phyloP scores from a whole-genome alignment of 1,140 invertebrate species.

The Bombus difficillimus region DNA sequence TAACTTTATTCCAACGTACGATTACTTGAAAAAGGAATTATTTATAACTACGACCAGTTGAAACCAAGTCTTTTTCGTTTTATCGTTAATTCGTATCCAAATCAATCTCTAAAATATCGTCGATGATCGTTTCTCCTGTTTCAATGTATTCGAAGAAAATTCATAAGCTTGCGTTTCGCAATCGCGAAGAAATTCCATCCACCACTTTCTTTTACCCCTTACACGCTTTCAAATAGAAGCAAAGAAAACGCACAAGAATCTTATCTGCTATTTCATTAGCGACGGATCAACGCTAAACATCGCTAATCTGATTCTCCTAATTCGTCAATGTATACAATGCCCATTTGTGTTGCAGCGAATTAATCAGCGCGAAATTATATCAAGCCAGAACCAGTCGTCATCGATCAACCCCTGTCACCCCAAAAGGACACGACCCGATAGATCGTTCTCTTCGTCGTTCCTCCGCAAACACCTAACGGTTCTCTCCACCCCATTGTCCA shows the following conservation, averaged over 20 bases:
- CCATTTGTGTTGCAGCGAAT: background rate
- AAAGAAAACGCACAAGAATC: no score
- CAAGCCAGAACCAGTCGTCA: background rate
- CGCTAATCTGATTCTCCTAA: background rate
- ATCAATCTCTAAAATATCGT: background rate
- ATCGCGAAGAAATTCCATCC: no score
- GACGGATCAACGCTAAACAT: no score
- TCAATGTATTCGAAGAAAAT: background rate
- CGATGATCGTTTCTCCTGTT: background rate
- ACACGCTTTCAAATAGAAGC: no score
- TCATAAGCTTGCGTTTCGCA: no score
- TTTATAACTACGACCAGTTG: no score
- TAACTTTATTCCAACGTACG: background rate
- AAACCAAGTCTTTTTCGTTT: background rate
- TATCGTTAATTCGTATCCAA: background rate
- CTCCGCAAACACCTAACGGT: conserved; percentile 37
- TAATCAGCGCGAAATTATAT: conserved; percentile 18
- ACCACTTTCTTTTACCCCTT: fast-evolving
- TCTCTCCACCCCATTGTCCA: background rate
- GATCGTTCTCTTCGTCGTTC: background rate
- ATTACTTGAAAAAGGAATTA: background rate
- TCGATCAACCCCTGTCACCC: conserved; percentile 26
- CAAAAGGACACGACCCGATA: background rate
- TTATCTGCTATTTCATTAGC: no score
- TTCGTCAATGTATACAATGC: background rate